A percentile compares a stretch with the other conserved stretches of the same genome.
phyloP scores from a whole-genome alignment of 2,113 vertebrate genomes.

The Eulemur rufifrons region DNA sequence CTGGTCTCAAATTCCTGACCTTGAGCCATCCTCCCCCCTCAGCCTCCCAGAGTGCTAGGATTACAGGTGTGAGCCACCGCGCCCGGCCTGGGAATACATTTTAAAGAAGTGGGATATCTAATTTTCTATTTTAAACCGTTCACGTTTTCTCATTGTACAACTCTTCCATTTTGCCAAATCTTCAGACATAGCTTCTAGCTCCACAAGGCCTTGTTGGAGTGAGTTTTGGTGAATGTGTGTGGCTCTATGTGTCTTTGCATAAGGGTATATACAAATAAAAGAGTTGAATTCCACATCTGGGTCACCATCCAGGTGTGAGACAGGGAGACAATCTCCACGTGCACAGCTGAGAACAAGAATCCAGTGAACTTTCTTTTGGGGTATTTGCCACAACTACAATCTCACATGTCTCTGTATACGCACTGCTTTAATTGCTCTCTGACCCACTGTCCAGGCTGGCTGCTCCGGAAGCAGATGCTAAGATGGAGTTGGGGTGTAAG shows the following conservation, averaged over 20 bases:
- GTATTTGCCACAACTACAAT: not conserved
- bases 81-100: not conserved
- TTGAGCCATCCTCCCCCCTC: no score
- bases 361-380: not conserved
- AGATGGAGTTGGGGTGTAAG: not conserved
- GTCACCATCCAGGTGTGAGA: not conserved
- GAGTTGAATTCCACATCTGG: not conserved
- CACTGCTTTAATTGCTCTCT: not conserved
- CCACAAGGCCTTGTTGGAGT: not conserved
- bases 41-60: no score
- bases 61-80: no score
- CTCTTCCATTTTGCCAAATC: not conserved
- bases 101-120: not conserved
- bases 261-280: not conserved
- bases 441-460: not conserved
- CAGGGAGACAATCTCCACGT: not conserved
- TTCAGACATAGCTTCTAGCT: not conserved
- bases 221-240: not conserved
- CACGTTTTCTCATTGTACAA: not conserved
- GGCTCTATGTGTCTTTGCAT: not conserved
- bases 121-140: not conserved
- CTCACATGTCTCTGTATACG: not conserved
- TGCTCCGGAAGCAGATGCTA: not conserved
- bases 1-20: no score
- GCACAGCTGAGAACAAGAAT: not conserved